Conservation (phyloP, 2,113 vertebrate genomes). For the Ctenodactylus gundi region DNA sequence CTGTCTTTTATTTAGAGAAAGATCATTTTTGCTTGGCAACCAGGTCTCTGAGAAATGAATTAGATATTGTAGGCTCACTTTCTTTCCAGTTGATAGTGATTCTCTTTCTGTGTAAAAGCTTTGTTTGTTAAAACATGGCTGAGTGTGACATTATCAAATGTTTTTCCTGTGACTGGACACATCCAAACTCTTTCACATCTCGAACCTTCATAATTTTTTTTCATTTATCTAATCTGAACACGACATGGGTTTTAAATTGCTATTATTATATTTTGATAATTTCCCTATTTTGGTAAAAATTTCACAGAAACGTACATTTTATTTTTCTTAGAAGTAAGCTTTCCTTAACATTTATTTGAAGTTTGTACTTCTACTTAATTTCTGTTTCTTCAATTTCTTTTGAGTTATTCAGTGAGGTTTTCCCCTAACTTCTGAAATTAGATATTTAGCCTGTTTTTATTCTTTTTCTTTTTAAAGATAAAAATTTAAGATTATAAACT, state of each 20-base stretch:
- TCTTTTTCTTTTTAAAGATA: neutral
- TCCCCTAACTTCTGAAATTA: neutral
- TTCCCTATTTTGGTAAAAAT: neutral
- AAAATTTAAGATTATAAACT: neutral
- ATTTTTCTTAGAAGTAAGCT: neutral
- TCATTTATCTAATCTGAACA: neutral
- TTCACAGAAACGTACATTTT: neutral
- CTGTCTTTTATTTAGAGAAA: neutral
- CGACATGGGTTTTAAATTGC: neutral
- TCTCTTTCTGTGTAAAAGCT: neutral
- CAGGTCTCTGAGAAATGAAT: neutral
- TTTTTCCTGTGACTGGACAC: neutral
- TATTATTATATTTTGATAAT: neutral
- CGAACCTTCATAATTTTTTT: neutral
- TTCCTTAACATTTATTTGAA: neutral
- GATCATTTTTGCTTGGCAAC: neutral
- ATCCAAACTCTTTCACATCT: too few species aligned
- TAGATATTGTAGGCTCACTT: neutral
- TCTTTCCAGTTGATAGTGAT: neutral
- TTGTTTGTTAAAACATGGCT: neutral
- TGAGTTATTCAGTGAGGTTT: neutral
- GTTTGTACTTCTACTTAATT: neutral
- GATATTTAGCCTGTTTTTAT: neutral
- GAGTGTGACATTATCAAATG: neutral
- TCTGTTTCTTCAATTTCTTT: neutral